Evolutionary conservation across 2,797 vertebrate species (phyloP), one percentile per base, ranked within the genome.

Genomic region (Takifugu ocellatus): DNA sequence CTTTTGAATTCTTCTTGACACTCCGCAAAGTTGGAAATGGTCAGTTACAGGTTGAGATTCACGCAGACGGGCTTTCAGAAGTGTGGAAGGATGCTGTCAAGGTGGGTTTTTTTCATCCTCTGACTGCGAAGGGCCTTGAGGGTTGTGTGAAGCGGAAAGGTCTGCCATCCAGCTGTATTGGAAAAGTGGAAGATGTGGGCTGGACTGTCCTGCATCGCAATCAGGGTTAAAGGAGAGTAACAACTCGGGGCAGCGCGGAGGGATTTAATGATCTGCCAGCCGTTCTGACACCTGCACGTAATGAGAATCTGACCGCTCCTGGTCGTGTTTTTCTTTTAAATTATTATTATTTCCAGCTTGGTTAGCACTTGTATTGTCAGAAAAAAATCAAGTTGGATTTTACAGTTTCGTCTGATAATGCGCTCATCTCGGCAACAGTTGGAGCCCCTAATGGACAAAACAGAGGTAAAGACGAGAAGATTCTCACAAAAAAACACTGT

Each of bases 121-220:
- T 59, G 52, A 74, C 69, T 81, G 54, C 67, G 59, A 53, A 67
- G 60, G 25, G 58, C 25, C 54, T 51, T 27, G 31, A 64, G 36
- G 36, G 12, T 39, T 14, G 36, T 39, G 66, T 53, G 54, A 49
- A 55, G 48, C 47, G 68, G 63, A 68, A 56, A 29, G 49, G 49
- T 63, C 71, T 70, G 65, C 52, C 51, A 54, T 76, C 56, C 69
- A 82, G 67, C 75, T 81, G 72, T 55, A 26, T 21, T 48, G 42
- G 54, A 3, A 5, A 51, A 55, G 44, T 39, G 15, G 4, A 60
- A 36, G 51, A 49, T 51, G 61, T 45, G 36, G 8, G 39, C 53
- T 16, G 8, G 60, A 59, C 3, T 57, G 31, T 25, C 49, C 53
- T 49, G 50, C 36, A 25, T 60, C 58, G 63, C 43, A 62, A 53